Conservation (phyloP, 2,888 invertebrate species). For the Platerodrilus igneus region DNA sequence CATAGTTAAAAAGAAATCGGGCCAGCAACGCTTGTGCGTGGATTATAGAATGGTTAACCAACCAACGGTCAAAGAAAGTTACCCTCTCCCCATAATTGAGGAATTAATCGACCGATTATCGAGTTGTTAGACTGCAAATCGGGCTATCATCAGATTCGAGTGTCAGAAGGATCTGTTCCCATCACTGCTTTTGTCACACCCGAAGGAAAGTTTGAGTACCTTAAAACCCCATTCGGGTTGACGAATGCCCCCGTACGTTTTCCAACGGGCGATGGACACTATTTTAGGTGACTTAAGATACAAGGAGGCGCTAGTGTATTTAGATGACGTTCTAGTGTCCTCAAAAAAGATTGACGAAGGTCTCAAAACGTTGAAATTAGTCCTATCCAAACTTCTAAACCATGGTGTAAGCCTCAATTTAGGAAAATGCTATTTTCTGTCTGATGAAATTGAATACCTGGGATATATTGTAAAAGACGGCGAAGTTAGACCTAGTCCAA, state of each 20-base stretch:
- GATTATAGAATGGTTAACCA: no score
- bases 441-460: slow-evolving; percentile 27
- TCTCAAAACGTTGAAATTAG: slow-evolving; percentile 14
- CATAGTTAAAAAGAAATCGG: no score
- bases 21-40: no score
- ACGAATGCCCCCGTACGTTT: slow-evolving; percentile 33
- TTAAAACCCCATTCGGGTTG: slow-evolving; percentile 28
- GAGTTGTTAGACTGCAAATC: neutral
- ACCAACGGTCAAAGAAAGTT: no score
- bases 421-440: slow-evolving; percentile 29
- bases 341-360: slow-evolving; percentile 15
- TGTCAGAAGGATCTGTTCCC: slow-evolving; percentile 19
- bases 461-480: slow-evolving; percentile 30
- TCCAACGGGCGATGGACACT: slow-evolving; percentile 32
- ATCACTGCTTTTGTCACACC: slow-evolving; percentile 37
- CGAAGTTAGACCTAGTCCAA: slow-evolving; percentile 26
- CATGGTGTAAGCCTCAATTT: slow-evolving; percentile 23
- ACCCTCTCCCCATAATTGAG: no score
- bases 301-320: slow-evolving; percentile 17
- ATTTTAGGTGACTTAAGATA: slow-evolving; percentile 15
- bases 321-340: slow-evolving; percentile 35
- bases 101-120: no score
- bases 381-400: slow-evolving; percentile 13
- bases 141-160: slow-evolving; percentile 18
- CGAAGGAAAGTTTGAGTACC: slow-evolving; percentile 35